A percentile compares a stretch with the other conserved stretches of the same genome.
These are phyloP conservation scores for Scleropages formosus DNA, from an alignment of 2,797 vertebrate genomes.

Conservation along the genomic window DNA sequence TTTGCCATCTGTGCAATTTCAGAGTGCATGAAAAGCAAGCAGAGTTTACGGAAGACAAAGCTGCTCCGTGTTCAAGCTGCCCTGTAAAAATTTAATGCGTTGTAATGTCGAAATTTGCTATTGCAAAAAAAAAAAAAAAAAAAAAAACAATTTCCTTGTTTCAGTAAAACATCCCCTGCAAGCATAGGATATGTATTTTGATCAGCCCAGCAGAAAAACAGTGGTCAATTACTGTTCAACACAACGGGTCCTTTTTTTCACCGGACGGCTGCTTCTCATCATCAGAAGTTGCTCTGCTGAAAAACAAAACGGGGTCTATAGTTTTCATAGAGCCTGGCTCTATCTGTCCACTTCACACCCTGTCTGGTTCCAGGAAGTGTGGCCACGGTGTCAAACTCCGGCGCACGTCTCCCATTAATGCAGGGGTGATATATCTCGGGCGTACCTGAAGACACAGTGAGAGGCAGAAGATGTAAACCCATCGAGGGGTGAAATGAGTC, in stretches of 20 bases:
- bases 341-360: background rate
- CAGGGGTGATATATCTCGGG: background rate
- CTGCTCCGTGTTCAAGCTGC: background rate
- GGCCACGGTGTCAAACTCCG: slow-evolving; percentile 23
- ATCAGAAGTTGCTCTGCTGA: background rate
- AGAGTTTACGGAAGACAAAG: slow-evolving; percentile 5
- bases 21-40: background rate
- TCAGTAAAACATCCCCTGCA: slow-evolving; percentile 1
- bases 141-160: slow-evolving; percentile 21
- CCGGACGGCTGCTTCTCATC: background rate
- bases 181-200: background rate
- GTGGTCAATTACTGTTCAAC: background rate
- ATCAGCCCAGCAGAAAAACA: slow-evolving; percentile 6
- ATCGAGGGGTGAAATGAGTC: slow-evolving; percentile 17
- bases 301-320: background rate
- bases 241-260: background rate
- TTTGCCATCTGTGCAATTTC: slow-evolving; percentile 1
- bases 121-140: too few relatives aligned
- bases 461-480: background rate
- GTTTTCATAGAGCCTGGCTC: background rate
- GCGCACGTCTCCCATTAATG: slow-evolving; percentile 19
- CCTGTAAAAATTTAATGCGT: slow-evolving; percentile 14
- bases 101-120: background rate
- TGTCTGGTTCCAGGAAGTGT: background rate
- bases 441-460: slow-evolving; percentile 17